Base-by-base conservation (phyloP, 2,113 vertebrate species). In the Mirza zaza region DNA sequence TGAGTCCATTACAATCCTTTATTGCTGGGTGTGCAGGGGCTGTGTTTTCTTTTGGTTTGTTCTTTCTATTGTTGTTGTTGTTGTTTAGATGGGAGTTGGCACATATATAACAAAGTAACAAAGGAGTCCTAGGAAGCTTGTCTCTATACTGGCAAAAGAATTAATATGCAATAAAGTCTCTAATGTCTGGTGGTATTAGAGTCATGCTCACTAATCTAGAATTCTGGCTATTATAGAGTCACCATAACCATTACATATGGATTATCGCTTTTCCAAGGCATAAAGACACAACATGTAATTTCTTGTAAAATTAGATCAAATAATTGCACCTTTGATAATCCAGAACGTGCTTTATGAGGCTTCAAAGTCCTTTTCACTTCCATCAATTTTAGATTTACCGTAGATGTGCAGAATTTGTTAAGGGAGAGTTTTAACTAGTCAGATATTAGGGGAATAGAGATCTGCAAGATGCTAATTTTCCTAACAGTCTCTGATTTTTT, bases 291-390 rank as follows among this genome's bases (percentile, higher is more conserved):
- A 82, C 85, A 86, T 67, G 57, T n/a, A 84, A 96, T 94, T 96
- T 88, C 76, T 39, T 88, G 5, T 92, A 88, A 95, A 97, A 95
- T 86, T 81, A 90, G 48, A 80, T 93, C 82, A 96, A 96, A 91
- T 91, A 95, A 93, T 87, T 87, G 52, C 32, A 68, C 25, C 83
- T 95, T 89, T 96, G 68, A 75, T 83, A 75, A 50, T 68, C 70
- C 45, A 86, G 61, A 87, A 73, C n/a, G 39, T 84, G 61, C 65
- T 92, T 92, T 93, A 87, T 81, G 94, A 95, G 68, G 57, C 87
- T 90, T 87, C 90, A 71, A 71, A 94, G 34, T 81, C 84, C n/a
- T 71, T 95, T 65, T 80, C 50, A 59, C 13, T 65, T 80, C 34
- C 36, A 29, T 90, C 57, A 57, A 15, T 87, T 96, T 90, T 76